Evolutionary conservation across 2,113 vertebrate genomes (phyloP).

Genomic region (Megaptera novaeangliae): DNA sequence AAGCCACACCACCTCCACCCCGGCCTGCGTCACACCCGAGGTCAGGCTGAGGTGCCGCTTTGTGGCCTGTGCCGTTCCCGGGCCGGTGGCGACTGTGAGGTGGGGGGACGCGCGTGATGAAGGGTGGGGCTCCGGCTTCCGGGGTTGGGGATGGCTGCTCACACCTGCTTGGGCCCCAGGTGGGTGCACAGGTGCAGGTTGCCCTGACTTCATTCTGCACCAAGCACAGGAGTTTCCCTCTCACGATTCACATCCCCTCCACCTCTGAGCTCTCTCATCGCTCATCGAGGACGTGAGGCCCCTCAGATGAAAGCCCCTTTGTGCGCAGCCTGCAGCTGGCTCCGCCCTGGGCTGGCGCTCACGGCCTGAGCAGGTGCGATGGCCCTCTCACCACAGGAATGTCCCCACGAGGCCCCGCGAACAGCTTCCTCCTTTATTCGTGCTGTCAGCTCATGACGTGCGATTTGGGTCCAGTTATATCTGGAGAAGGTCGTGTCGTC

Average conservation of each 20-base stretch:
- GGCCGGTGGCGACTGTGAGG: neutral
- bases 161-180: accelerated
- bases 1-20: neutral
- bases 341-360: neutral
- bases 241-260: accelerated
- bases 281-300: conserved; percentile 70
- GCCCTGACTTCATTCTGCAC: neutral
- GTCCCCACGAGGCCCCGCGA: neutral
- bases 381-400: neutral
- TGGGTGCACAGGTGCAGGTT: neutral
- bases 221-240: neutral
- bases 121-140: neutral
- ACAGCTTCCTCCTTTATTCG: neutral
- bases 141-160: neutral
- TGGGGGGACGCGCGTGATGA: accelerated
- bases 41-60: neutral
- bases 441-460: neutral
- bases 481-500: conserved; percentile 70
- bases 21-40: neutral
- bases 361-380: conserved; percentile 44
- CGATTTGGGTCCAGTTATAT: neutral
- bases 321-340: conserved; percentile 68
- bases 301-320: conserved; percentile 77
- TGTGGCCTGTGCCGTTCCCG: neutral
- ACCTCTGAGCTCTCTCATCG: conserved; percentile 28